A percentile compares a stretch with the other conserved stretches of the same genome.
Evolutionary conservation across 37 sponge, comb jelly and placozoan genomes (phyloP).

Genomic region (Cliona cf. orientalis): DNA sequence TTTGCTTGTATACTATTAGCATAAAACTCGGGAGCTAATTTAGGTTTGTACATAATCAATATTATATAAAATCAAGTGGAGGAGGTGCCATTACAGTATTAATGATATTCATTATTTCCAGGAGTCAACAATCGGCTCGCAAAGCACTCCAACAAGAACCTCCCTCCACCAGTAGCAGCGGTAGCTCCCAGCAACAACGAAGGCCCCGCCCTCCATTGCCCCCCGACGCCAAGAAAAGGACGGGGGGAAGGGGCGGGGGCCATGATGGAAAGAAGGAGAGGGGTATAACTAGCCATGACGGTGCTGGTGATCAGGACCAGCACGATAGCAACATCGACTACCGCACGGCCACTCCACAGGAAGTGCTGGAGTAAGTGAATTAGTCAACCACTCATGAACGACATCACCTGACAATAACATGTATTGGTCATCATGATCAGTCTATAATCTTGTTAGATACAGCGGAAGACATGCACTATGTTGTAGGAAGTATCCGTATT

Average conservation of each 20-base stretch:
- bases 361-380: conserved; percentile 28
- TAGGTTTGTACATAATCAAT: conserved; percentile 6
- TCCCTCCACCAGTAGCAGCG: too few relatives aligned
- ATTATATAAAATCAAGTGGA: not conserved
- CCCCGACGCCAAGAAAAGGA: not conserved
- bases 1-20: too few relatives aligned
- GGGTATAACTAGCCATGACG: too few relatives aligned
- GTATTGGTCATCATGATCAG: too few relatives aligned
- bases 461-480: too few relatives aligned
- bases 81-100: not conserved
- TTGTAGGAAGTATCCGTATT: too few relatives aligned
- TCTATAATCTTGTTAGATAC: too few relatives aligned
- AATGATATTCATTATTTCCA: not conserved
- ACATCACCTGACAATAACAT: too few relatives aligned
- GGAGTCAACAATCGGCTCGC: not conserved
- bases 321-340: not conserved
- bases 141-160: not conserved
- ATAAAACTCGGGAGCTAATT: too few relatives aligned
- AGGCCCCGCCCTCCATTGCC: conserved; percentile 14
- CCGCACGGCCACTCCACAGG: conserved; percentile 44
- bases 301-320: not conserved
- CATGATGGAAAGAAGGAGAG: too few relatives aligned
- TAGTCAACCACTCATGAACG: not conserved
- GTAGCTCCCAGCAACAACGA: not conserved
- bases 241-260: not conserved